Evolutionary conservation across 2,888 invertebrate genomes (phyloP).

Genomic region (Aromia moschata): DNA sequence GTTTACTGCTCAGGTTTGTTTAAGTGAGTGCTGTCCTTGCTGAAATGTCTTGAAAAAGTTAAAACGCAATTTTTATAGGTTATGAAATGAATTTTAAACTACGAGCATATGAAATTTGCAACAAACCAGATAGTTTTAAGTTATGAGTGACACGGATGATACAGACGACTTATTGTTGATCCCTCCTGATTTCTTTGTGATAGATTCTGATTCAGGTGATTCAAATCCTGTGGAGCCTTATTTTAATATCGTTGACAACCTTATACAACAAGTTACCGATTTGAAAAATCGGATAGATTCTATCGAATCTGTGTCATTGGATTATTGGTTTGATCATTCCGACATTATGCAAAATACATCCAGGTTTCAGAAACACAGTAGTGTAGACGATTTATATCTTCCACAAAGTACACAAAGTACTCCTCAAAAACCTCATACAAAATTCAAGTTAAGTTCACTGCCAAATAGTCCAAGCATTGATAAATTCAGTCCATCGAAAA

Average conservation of each 20-base stretch:
- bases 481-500: conserved; percentile 37
- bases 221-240: conserved; percentile 63
- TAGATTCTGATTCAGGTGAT: conserved; percentile 63
- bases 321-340: conserved; percentile 21
- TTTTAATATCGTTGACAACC: conserved; percentile 69
- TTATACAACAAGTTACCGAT: conserved; percentile 71
- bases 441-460: conserved; percentile 54
- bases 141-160: conserved; percentile 81
- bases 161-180: conserved; percentile 83
- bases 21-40: conserved; percentile 2
- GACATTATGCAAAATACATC: conserved; percentile 38
- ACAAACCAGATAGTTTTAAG: conserved; percentile 33
- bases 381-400: conserved; percentile 50
- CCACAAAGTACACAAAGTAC: conserved; percentile 57
- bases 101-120: conserved; percentile 1
- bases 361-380: conserved; percentile 47
- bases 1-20: not conserved
- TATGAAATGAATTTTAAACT: conserved; percentile 19
- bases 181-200: conserved; percentile 78
- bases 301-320: conserved; percentile 61
- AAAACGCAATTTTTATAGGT: conserved; percentile 22
- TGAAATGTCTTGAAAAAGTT: not conserved
- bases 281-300: conserved; percentile 65
- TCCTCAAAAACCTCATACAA: conserved; percentile 57
- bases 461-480: conserved; percentile 54